A percentile compares a stretch with the other conserved stretches of the same genome.
Conservation (phyloP, 92 coral and sea anemone genomes). For the Ricordea florida region DNA sequence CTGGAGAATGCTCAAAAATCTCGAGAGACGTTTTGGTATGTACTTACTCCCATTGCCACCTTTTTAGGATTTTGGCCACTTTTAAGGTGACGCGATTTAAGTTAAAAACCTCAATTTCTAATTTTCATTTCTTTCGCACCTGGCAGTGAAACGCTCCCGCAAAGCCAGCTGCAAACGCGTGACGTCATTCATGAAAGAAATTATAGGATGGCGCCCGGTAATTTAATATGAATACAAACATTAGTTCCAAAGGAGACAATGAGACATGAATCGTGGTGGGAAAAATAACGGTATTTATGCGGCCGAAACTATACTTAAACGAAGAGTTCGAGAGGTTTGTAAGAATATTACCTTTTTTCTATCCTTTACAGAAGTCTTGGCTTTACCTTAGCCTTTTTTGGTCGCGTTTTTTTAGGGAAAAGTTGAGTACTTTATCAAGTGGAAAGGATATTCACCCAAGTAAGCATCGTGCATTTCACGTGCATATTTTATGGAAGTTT, state of each 20-base stretch:
- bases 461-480: constrained; percentile 49
- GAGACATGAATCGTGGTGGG: constrained; percentile 81
- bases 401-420: constrained; percentile 79
- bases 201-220: constrained; percentile 29
- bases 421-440: constrained; percentile 95
- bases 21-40: too few species aligned
- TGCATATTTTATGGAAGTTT: constrained; percentile 7
- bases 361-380: background rate
- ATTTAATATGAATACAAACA: constrained; percentile 29
- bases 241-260: constrained; percentile 20
- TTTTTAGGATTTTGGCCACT: too few species aligned
- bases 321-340: constrained; percentile 90
- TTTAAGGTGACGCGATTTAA: too few species aligned
- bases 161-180: background rate
- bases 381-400: constrained; percentile 1
- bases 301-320: constrained; percentile 96
- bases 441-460: constrained; percentile 99
- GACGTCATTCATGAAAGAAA: constrained; percentile 2
- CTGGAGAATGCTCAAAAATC: too few species aligned
- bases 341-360: background rate
- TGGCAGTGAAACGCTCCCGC: too few species aligned
- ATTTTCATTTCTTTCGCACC: too few species aligned
- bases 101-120: too few species aligned
- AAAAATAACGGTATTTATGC: constrained; percentile 97
- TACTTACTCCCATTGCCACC: too few species aligned